A percentile compares a stretch with the other conserved stretches of the same genome.
phyloP scores from a whole-genome alignment of 2,888 invertebrate genomes.

The Apodemia hepburni region DNA sequence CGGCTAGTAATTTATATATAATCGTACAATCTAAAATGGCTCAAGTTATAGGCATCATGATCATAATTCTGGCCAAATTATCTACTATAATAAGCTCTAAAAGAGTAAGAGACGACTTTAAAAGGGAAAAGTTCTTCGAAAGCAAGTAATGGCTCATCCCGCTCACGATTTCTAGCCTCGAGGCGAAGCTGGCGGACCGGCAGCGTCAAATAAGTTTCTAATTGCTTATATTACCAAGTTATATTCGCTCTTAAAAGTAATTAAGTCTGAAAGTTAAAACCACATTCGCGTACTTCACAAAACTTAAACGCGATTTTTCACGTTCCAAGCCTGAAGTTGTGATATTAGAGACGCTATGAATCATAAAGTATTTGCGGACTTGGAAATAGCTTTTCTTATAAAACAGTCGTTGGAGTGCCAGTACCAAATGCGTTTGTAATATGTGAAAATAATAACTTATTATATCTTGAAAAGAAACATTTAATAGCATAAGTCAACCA shows the following conservation, averaged over 20 bases:
- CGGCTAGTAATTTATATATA: background rate
- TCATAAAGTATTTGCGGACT: constrained; percentile 36
- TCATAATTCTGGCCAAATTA: constrained; percentile 74
- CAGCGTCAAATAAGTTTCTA: constrained; percentile 79
- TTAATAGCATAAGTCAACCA: background rate
- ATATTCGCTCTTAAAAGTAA: constrained; percentile 74
- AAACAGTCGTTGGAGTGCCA: constrained; percentile 7
- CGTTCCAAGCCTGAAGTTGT: constrained; percentile 32
- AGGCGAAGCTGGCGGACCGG: constrained; percentile 73
- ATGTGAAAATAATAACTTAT: constrained; percentile 32
- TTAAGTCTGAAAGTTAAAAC: constrained; percentile 71
- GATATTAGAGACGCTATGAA: constrained; percentile 36
- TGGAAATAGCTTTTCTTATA: constrained; percentile 27
- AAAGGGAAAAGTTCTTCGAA: constrained; percentile 76
- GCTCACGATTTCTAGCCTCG: constrained; percentile 72
- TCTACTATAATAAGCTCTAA: constrained; percentile 76
- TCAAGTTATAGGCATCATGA: constrained; percentile 71
- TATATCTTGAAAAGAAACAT: background rate
- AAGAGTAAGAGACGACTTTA: constrained; percentile 77
- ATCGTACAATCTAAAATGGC: constrained; percentile 49
- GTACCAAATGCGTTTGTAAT: constrained; percentile 34
- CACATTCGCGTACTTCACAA: constrained; percentile 60
- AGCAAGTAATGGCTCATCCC: constrained; percentile 79
- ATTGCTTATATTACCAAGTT: constrained; percentile 80
- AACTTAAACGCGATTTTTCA: constrained; percentile 45